Percentiles rank a stretch among this genome's conserved stretches.
These are phyloP conservation scores for Dasypus novemcinctus DNA, from an alignment of 2,113 vertebrate species.

Conservation along the genomic window DNA sequence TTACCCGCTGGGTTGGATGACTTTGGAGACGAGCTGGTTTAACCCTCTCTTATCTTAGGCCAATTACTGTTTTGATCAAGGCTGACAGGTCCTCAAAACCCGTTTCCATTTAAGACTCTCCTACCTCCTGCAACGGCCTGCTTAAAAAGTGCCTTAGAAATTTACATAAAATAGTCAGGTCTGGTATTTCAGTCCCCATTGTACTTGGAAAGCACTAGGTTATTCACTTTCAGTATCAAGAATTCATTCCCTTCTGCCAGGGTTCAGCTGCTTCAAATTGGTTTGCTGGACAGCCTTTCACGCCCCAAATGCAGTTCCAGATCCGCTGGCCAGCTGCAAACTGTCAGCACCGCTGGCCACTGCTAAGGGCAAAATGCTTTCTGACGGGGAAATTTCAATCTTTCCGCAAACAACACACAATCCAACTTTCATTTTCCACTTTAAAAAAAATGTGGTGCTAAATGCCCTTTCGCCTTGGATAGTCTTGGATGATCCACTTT, in stretches of 20 bases:
- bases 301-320: not conserved
- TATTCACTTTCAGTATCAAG: not conserved
- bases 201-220: not conserved
- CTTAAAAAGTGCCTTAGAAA: not conserved
- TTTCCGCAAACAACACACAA: not conserved
- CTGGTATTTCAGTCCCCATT: not conserved
- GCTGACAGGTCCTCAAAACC: slow-evolving; percentile 37
- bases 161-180: not conserved
- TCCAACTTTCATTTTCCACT: not conserved
- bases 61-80: not conserved
- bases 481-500: not conserved
- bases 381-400: not conserved
- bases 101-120: not conserved
- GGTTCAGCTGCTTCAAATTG: not conserved
- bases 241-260: not conserved
- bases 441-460: not conserved
- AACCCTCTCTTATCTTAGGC: not conserved
- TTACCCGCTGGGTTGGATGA: not conserved
- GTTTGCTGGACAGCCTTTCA: not conserved
- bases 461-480: not conserved
- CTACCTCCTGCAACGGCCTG: not conserved
- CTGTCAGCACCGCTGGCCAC: not conserved
- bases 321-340: not conserved
- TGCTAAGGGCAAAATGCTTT: not conserved
- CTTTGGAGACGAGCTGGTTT: not conserved